phyloP scores from a whole-genome alignment of 2,113 vertebrate species.

The Arvicanthis niloticus region DNA sequence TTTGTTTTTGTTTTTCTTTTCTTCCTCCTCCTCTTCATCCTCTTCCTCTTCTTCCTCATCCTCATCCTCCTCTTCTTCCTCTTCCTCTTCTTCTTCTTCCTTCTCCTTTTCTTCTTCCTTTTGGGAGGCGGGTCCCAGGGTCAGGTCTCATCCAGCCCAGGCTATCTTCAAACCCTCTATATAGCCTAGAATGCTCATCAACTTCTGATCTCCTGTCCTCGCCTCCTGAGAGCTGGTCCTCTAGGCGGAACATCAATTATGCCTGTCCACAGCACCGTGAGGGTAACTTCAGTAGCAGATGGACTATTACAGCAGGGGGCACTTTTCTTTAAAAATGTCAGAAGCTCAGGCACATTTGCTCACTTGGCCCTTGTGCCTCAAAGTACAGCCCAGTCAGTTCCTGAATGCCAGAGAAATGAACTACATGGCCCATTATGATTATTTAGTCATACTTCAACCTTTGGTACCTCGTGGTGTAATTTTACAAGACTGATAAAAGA shows the following conservation, averaged over 20 bases:
- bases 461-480: background rate
- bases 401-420: background rate
- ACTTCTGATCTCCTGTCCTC: background rate
- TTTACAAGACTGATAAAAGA: slow-evolving; percentile 7
- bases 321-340: background rate
- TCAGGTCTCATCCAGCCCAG: background rate
- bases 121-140: background rate
- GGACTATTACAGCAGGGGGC: background rate
- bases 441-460: background rate
- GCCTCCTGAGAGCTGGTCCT: background rate
- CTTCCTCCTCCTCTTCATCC: no score
- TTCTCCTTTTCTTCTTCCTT: background rate
- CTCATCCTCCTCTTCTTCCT: no score
- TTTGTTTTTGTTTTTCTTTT: background rate
- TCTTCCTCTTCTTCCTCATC: no score
- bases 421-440: background rate
- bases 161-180: background rate
- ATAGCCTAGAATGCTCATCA: background rate
- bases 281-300: background rate
- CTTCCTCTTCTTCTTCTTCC: no score
- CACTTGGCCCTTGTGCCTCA: background rate
- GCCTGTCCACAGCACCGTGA: background rate
- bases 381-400: background rate
- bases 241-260: background rate
- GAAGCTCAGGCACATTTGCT: background rate